Base-by-base conservation (phyloP, 2,797 vertebrate genomes). In the Hozukius guyotensis region DNA sequence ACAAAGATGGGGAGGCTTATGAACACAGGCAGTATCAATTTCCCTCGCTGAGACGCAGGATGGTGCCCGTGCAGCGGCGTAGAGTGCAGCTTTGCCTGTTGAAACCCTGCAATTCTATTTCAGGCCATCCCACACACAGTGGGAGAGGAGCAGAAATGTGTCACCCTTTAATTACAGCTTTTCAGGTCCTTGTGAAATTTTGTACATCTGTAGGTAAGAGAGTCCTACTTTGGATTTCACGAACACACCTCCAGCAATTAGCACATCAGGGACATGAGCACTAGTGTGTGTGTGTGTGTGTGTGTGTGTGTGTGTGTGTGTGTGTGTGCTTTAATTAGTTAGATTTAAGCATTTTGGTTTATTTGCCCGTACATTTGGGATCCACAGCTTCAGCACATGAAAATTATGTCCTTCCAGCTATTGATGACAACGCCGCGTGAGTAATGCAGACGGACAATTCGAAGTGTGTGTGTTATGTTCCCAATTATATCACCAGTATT, bases 101-200 rank as follows among this genome's bases (percentile, higher is more conserved):
- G 92, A 94, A 95, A 92, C 87, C 91, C 91, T 93, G 90, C 92
- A 86, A 87, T 93, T 93, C 94, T 95, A 94, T 94, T 94, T 94
- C 92, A 90, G 92, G 91, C 86, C 93, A 94, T 95, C 94, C 92
- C 94, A 94, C 94, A 93, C 94, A 93, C 89, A 87, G 90, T 92
- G 93, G 92, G 93, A 91, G 94, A 93, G 84, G 86, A 94, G 90
- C 87, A 90, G 91, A 89, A 89, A 95, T 94, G 93, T 95, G 93
- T 93, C 94, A 94, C 90, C 91, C 91, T 89, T 94, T 96, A 95
- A 95, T 95, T 95, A 92, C 93, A 93, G 93, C 90, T 89, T 95
- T 94, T 92, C 89, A 90, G 89, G 90, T 91, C 88, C 88, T 91
- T 80, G 84, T 88, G 91, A 93, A 91, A 89, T 90, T 85, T 88